Evolutionary conservation across 64 coral and sea anemone species (phyloP), one percentile per base, ranked within the genome.

Genomic region (Exaiptasia diaphana): DNA sequence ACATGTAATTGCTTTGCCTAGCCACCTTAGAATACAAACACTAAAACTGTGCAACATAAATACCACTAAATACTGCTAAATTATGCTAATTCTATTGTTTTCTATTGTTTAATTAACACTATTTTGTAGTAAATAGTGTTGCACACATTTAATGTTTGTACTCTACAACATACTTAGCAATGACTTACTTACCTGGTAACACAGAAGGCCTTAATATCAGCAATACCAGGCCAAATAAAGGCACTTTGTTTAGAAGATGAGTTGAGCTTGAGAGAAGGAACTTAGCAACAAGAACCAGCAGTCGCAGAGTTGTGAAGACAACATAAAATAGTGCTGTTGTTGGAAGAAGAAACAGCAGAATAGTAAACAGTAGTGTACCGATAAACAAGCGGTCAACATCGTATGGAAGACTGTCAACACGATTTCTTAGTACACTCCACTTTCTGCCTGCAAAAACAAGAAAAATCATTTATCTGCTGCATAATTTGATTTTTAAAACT

Each of bases 121-220:
- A n/a, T n/a, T n/a, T n/a, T n/a, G n/a, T n/a, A n/a, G n/a, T n/a
- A n/a, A n/a, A n/a, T n/a, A n/a, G n/a, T n/a, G n/a, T n/a, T n/a
- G n/a, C n/a, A n/a, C n/a, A n/a, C n/a, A n/a, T n/a, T n/a, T n/a
- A n/a, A n/a, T n/a, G n/a, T n/a, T n/a, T n/a, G n/a, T n/a, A n/a
- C n/a, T n/a, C n/a, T n/a, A n/a, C n/a, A n/a, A n/a, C n/a, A n/a
- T n/a, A n/a, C n/a, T n/a, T n/a, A n/a, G n/a, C n/a, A n/a, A n/a
- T n/a, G n/a, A n/a, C n/a, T n/a, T n/a, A n/a, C n/a, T n/a, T 78
- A 97, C 94, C 94, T 92, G 89, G 84, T 37, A 97, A 50, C 12
- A 88, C 7, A 22, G 76, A 77, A 43, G 89, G 67, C 26, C 77
- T 71, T 0, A 92, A 58, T 13, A 71, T 30, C 50, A 67, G 56